phyloP scores from a whole-genome alignment of 2,113 vertebrate genomes.

The Sebastes schlegelii region DNA sequence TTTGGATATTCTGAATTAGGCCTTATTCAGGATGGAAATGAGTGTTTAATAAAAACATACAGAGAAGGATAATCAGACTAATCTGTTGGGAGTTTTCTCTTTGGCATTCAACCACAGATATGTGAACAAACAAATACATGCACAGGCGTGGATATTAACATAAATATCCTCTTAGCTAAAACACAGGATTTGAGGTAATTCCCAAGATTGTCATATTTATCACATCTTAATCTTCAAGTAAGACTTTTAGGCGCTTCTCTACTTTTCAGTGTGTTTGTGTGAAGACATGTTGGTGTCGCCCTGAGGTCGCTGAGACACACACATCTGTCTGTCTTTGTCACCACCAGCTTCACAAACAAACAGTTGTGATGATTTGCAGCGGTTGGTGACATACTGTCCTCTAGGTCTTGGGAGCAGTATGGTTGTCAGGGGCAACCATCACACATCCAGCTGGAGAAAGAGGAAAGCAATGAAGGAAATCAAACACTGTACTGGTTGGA shows the following conservation, averaged over 20 bases:
- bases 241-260: constrained; percentile 30
- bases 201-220: constrained; percentile 47
- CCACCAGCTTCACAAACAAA: constrained; percentile 15
- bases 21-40: no score
- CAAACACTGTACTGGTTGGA: no score
- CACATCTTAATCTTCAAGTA: constrained; percentile 57
- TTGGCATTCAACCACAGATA: neutral
- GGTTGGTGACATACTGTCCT: no score
- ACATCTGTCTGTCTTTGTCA: constrained; percentile 1
- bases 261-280: constrained; percentile 23
- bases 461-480: no score
- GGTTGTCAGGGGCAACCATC: no score
- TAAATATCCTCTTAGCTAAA: constrained; percentile 50
- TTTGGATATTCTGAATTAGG: no score
- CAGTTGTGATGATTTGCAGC: no score
- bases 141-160: constrained; percentile 28
- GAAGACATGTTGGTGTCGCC: constrained; percentile 14
- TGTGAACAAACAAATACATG: constrained; percentile 2
- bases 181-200: constrained; percentile 43
- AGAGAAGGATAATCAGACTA: neutral
- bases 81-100: constrained; percentile 7
- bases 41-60: constrained; percentile 4
- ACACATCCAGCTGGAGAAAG: no score
- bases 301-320: neutral
- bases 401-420: no score